phyloP scores from a whole-genome alignment of 2,113 vertebrate species.

The Tor tambroides region DNA sequence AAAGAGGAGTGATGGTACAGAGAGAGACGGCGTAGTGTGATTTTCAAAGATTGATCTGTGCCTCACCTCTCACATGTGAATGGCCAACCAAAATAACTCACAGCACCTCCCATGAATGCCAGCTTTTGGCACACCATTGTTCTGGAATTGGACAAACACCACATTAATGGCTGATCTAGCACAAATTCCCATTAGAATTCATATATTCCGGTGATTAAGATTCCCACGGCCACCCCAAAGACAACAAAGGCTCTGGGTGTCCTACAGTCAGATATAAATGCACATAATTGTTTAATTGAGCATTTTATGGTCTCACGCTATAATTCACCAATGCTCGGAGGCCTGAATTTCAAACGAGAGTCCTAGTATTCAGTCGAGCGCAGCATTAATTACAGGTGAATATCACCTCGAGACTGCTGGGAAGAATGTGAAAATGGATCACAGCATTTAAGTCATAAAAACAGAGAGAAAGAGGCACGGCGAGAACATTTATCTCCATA shows the following conservation, averaged over 20 bases:
- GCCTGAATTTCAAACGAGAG: constrained; percentile 66
- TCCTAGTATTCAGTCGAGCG: constrained; percentile 59
- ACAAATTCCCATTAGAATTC: constrained; percentile 5
- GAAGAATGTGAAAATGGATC: constrained; percentile 19
- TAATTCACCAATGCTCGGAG: constrained; percentile 67
- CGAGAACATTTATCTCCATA: neutral
- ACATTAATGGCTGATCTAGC: neutral
- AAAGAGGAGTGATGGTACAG: constrained; percentile 23
- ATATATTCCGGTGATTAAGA: constrained; percentile 5
- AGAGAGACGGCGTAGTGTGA: constrained; percentile 44
- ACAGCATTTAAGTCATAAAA: constrained; percentile 17
- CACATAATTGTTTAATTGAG: constrained; percentile 76
- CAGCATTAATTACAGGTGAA: constrained; percentile 74
- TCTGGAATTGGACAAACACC: constrained; percentile 27
- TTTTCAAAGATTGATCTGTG: constrained; percentile 59
- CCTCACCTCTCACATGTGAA: constrained; percentile 52
- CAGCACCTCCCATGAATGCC: constrained; percentile 46
- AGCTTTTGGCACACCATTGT: constrained; percentile 39
- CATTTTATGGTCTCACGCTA: constrained; percentile 70
- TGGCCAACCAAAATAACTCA: constrained; percentile 62
- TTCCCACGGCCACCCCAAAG: constrained; percentile 44
- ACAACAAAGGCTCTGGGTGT: constrained; percentile 55
- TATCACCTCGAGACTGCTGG: constrained; percentile 53
- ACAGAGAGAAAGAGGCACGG: neutral
- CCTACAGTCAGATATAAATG: constrained; percentile 64